phyloP scores from a whole-genome alignment of 2,888 invertebrate species.

The Phytoseiulus persimilis region DNA sequence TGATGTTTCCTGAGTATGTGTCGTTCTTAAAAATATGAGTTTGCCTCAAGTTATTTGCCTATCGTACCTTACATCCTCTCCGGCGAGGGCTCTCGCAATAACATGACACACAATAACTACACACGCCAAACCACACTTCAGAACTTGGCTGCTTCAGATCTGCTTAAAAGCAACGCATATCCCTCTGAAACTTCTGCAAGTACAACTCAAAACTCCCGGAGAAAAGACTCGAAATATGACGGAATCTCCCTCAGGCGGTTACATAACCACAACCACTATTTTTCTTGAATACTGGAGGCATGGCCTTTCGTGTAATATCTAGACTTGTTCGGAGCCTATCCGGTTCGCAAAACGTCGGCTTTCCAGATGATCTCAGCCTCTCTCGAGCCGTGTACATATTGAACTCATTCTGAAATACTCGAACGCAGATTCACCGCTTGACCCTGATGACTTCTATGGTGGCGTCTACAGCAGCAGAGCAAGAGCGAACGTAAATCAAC shows the following conservation, averaged over 20 bases:
- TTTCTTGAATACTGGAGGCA: too few species aligned
- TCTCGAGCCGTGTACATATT: background rate
- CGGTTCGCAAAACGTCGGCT: background rate
- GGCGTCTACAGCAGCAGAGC: background rate
- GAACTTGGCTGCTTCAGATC: background rate
- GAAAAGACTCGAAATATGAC: background rate
- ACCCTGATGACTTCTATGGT: background rate
- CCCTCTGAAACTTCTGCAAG: background rate
- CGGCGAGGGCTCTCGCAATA: background rate
- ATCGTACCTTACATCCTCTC: conserved; percentile 1
- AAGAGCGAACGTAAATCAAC: background rate
- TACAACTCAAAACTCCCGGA: background rate
- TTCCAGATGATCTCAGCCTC: conserved; percentile 25
- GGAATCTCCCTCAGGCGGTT: background rate
- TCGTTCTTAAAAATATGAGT: background rate
- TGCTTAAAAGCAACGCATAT: background rate
- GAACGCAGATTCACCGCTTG: background rate
- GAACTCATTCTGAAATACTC: background rate
- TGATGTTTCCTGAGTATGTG: background rate
- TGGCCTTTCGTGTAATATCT: background rate
- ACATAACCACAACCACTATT: too few species aligned
- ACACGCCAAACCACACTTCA: background rate
- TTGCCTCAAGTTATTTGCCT: conserved; percentile 15
- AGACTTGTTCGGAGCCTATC: background rate
- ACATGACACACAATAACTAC: background rate